Evolutionary conservation across 2,797 vertebrate genomes (phyloP).

Genomic region (Muraenolepis orangiensis): DNA sequence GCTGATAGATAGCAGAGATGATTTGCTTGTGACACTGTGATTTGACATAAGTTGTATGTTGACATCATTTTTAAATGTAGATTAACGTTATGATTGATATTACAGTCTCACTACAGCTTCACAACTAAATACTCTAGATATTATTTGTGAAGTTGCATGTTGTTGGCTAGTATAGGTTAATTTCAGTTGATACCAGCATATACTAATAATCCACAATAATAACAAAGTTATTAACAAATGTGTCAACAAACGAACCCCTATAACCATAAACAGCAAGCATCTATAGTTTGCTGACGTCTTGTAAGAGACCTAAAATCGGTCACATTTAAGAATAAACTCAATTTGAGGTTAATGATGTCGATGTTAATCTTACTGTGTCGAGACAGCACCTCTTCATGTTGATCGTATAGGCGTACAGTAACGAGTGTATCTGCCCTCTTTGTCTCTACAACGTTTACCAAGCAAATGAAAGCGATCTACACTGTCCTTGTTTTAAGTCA

Average conservation of each 20-base stretch:
- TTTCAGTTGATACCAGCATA: too few species aligned
- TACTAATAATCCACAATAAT: too few species aligned
- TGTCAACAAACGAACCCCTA: neutral
- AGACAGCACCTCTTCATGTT: neutral
- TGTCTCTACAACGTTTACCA: too few species aligned
- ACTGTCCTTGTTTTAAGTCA: neutral
- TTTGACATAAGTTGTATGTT: neutral
- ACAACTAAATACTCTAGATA: too few species aligned
- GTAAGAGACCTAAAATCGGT: neutral
- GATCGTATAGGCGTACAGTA: neutral
- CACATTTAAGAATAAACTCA: neutral
- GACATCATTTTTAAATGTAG: too few species aligned
- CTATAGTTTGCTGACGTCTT: neutral
- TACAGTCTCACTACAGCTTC: too few species aligned
- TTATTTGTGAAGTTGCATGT: too few species aligned
- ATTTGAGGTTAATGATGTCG: too few species aligned
- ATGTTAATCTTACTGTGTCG: neutral
- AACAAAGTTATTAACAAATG: too few species aligned
- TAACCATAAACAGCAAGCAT: neutral
- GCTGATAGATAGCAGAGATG: neutral
- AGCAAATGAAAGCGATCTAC: neutral
- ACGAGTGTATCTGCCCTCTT: too few species aligned
- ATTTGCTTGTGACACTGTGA: neutral
- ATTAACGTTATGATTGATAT: too few species aligned
- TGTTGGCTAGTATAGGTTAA: too few species aligned